These are phyloP conservation scores for Oreortyx pictus DNA, from an alignment of 2,797 vertebrate genomes.

Conservation along the genomic window DNA sequence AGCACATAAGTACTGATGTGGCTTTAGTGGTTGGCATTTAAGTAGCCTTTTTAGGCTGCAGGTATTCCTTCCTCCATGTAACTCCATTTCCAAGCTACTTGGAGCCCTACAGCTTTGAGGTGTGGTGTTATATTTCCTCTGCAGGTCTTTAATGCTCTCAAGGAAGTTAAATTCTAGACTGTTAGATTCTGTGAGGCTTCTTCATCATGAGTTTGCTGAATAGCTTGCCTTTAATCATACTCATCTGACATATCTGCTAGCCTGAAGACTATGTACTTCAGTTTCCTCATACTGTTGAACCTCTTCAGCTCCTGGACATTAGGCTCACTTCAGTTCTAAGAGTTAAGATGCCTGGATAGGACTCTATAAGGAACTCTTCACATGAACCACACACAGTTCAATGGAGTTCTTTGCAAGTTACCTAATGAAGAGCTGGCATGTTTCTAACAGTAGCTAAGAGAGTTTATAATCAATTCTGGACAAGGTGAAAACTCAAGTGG, in stretches of 20 bases:
- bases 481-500: background rate
- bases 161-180: background rate
- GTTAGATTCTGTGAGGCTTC: background rate
- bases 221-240: background rate
- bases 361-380: constrained; percentile 16
- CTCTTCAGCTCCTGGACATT: background rate
- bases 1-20: background rate
- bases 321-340: background rate
- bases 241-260: background rate
- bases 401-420: constrained; percentile 28
- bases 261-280: background rate
- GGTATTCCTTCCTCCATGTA: background rate
- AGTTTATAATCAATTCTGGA: constrained; percentile 21
- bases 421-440: background rate
- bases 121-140: background rate
- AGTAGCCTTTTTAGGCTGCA: background rate
- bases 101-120: background rate
- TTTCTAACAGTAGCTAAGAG: background rate
- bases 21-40: background rate
- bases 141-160: background rate
- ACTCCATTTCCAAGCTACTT: background rate
- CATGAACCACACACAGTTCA: background rate
- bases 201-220: background rate
- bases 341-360: constrained; percentile 12
- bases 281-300: background rate